Base-by-base conservation (phyloP, 2,888 invertebrate genomes). In the Cataglyphis altisquamis region DNA sequence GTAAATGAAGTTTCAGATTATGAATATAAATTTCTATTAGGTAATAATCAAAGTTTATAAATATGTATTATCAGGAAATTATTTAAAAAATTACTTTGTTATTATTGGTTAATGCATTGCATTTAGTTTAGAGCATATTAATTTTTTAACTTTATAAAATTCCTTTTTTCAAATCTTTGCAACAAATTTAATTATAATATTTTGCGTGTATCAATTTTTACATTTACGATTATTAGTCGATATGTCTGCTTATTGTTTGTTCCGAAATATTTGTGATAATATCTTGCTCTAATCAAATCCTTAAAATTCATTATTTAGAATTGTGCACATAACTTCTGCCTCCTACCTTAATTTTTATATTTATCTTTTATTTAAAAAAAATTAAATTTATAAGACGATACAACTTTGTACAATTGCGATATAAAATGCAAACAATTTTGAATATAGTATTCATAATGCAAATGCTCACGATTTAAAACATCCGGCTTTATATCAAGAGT, bases 401-500 rank as follows among this genome's bases (percentile, higher is more conserved):
- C 32, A 63, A n/a, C 63, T 21, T 5, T 62, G 0, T n/a, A 32
- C 9, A 21, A 9, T 10, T 21, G 36, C 15, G 21, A 29, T 5
- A 21, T 39, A 39, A 45, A 15, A 15, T 66, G 18, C 21, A 8
- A n/a, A 75, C 55, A 36, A 48, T 70, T 77, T 36, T 39, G 10
- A 75, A 18, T 21, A 21, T 5, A 64, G 21, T 45, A 3, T 32
- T 64, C 15, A 39, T 8, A 8, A 8, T 32, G 4, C 45, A 18
- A 60, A 29, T 5, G 39, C 45, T 60, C 39, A n/a, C 9, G 12
- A 41, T 4, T 72, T 60, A 36, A 80, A 80, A 73, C 21, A 45
- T 60, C 1, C 10, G 72, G 41, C 2, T 72, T 78, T 60, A 55
- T 15, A 60, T 60, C 73, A 25, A 60, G 25, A 48, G 18, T 73